Evolutionary conservation across 1,140 invertebrate species (phyloP).

Genomic region (Elysia chlorotica): DNA sequence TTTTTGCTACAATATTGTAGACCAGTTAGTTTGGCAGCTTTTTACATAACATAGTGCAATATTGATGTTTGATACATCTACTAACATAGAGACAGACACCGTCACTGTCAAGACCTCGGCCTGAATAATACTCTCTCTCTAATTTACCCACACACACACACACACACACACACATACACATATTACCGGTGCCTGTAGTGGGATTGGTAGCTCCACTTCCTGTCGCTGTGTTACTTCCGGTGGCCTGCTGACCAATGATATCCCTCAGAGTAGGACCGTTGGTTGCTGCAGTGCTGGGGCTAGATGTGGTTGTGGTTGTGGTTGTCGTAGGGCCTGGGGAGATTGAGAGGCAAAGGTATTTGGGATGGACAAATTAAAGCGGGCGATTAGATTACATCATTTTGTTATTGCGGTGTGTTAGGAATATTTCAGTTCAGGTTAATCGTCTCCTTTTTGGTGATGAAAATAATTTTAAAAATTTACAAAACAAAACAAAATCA

Average conservation of each 20-base stretch:
- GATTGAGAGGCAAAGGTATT: background rate
- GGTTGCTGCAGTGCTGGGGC: background rate
- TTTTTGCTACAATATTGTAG: too few species aligned
- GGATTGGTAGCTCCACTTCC: background rate
- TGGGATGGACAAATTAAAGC: background rate
- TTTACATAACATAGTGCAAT: too few species aligned
- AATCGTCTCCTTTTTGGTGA: background rate
- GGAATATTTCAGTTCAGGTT: background rate
- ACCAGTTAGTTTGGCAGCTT: too few species aligned
- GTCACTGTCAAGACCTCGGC: too few species aligned
- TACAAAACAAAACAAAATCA: too few species aligned
- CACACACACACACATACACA: background rate
- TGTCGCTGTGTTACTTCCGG: background rate
- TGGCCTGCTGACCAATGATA: background rate
- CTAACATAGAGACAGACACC: too few species aligned
- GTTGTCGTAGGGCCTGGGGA: background rate
- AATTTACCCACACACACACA: background rate
- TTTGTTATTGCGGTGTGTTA: background rate
- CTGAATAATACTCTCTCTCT: too few species aligned
- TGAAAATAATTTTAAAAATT: background rate
- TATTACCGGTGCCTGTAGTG: background rate
- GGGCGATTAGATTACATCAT: background rate
- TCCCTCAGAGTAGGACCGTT: background rate
- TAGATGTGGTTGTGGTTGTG: background rate
- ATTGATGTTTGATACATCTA: too few species aligned